These are phyloP conservation scores for Pantala flavescens DNA, from an alignment of 1,140 invertebrate species.

Conservation along the genomic window DNA sequence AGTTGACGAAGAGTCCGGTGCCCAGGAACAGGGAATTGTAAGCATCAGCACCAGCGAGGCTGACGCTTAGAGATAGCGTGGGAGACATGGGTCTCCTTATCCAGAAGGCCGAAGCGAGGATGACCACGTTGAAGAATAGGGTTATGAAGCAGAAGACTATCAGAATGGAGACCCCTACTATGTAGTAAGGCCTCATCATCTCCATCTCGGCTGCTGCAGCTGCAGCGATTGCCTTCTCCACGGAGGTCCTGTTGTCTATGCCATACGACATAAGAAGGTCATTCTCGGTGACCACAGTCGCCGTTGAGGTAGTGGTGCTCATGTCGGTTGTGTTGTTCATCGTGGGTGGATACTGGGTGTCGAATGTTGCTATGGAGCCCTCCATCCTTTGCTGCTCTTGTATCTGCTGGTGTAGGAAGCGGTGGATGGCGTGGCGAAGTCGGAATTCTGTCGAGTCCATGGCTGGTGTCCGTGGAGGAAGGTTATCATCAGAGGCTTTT, in stretches of 20 bases:
- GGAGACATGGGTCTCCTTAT: constrained; percentile 43
- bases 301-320: no score
- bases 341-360: no score
- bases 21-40: constrained; percentile 41
- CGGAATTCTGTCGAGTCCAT: no score
- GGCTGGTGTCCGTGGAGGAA: no score
- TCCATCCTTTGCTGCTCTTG: no score
- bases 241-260: not conserved
- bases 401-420: no score
- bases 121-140: constrained; percentile 39
- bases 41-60: constrained; percentile 47
- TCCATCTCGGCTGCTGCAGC: not conserved
- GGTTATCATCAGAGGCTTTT: no score
- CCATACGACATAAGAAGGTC: no score
- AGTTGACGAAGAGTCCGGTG: constrained; percentile 43
- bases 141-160: constrained; percentile 40
- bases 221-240: not conserved
- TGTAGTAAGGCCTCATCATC: constrained; percentile 23
- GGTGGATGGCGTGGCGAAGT: no score
- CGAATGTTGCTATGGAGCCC: no score
- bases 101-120: constrained; percentile 42
- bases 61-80: constrained; percentile 47
- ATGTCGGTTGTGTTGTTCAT: no score
- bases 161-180: constrained; percentile 30
- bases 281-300: no score